Evolutionary conservation across 2,888 invertebrate genomes (phyloP).

Genomic region (Lobophora halterata): DNA sequence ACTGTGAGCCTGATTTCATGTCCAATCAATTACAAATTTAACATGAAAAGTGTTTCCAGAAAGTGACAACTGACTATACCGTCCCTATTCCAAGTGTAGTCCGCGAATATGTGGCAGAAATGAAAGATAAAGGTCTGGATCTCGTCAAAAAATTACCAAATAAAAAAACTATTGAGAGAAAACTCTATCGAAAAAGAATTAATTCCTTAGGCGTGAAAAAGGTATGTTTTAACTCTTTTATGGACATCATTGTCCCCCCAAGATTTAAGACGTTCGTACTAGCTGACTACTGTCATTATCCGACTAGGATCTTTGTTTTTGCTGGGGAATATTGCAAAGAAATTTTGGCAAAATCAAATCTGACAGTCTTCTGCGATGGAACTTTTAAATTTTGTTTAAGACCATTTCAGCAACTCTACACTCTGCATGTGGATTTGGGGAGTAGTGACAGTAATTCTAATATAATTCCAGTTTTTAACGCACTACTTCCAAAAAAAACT

Average conservation of each 20-base stretch:
- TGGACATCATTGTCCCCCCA: slow-evolving; percentile 2
- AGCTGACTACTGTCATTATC: slow-evolving; percentile 2
- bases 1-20: slow-evolving; percentile 20
- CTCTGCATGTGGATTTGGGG: slow-evolving; percentile 13
- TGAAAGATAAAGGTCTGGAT: slow-evolving; percentile 4
- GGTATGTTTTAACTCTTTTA: no score
- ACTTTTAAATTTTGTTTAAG: slow-evolving; percentile 18
- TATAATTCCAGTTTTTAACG: no score
- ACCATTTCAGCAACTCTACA: slow-evolving; percentile 14
- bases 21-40: slow-evolving; percentile 8
- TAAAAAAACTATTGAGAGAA: no score
- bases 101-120: no score
- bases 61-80: no score
- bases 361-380: slow-evolving; percentile 14
- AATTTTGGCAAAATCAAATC: slow-evolving; percentile 8
- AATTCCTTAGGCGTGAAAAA: no score
- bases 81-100: no score
- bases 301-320: slow-evolving; percentile 12
- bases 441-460: neutral
- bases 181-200: no score
- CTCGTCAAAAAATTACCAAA: no score
- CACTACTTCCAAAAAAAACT: no score
- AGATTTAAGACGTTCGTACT: slow-evolving; percentile 4
- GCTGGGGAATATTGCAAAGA: slow-evolving; percentile 10
- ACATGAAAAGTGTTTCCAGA: no score